Evolutionary conservation across 92 coral and sea anemone genomes (phyloP).

Genomic region (Desmophyllum pertusum): DNA sequence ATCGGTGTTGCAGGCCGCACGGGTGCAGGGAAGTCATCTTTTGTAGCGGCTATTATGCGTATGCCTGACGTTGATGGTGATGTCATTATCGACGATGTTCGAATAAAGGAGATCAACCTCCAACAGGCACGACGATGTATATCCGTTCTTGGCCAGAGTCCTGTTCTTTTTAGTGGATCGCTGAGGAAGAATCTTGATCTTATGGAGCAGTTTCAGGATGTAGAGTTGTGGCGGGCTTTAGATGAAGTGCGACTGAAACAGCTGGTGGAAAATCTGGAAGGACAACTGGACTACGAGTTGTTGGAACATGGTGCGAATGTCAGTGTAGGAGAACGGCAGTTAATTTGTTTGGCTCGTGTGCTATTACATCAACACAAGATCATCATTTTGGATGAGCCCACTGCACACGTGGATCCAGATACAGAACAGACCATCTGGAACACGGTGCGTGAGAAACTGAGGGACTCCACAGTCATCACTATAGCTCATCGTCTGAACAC

Average conservation of each 20-base stretch:
- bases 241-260: slow-evolving; percentile 79
- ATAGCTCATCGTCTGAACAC: slow-evolving; percentile 35
- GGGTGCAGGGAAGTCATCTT: slow-evolving; percentile 61
- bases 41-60: slow-evolving; percentile 49
- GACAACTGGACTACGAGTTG: slow-evolving; percentile 59
- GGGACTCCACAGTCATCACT: slow-evolving; percentile 25
- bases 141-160: slow-evolving; percentile 74
- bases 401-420: slow-evolving; percentile 80
- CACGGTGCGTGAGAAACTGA: slow-evolving; percentile 16
- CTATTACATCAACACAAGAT: slow-evolving; percentile 72
- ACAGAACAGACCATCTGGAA: slow-evolving; percentile 59
- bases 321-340: slow-evolving; percentile 79
- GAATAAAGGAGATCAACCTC: slow-evolving; percentile 59
- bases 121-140: slow-evolving; percentile 71
- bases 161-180: slow-evolving; percentile 76
- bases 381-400: slow-evolving; percentile 80
- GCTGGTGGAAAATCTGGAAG: slow-evolving; percentile 60
- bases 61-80: slow-evolving; percentile 57
- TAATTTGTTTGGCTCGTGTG: slow-evolving; percentile 75
- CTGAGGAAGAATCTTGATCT: slow-evolving; percentile 75
- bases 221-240: slow-evolving; percentile 68
- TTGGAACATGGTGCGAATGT: slow-evolving; percentile 70
- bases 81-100: slow-evolving; percentile 56
- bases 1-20: slow-evolving; percentile 58
- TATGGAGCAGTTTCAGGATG: slow-evolving; percentile 61